These are phyloP conservation scores for Acanthosepion pharaonis DNA, from an alignment of 2,888 invertebrate genomes.

Conservation along the genomic window DNA sequence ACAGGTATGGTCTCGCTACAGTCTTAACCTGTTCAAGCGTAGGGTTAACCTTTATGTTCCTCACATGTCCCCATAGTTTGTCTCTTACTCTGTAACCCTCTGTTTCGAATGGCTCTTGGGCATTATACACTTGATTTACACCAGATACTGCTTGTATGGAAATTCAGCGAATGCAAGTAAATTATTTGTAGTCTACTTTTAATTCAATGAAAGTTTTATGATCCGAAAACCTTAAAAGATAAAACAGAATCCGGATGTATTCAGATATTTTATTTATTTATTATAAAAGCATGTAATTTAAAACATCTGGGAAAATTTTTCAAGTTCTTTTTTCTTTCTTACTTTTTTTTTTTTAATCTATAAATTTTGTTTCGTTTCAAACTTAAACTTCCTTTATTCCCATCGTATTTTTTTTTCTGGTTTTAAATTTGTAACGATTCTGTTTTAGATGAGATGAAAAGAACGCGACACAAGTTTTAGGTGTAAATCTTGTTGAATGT, in stretches of 20 bases:
- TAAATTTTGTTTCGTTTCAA: neutral
- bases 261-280: neutral
- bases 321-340: neutral
- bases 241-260: neutral
- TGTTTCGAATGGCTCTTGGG: too few species aligned
- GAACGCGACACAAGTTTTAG: constrained; percentile 7
- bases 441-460: neutral
- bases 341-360: neutral
- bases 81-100: too few species aligned
- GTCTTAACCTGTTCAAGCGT: too few species aligned
- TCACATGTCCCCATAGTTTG: too few species aligned
- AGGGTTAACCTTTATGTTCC: too few species aligned
- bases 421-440: constrained; percentile 22
- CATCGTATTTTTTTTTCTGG: neutral
- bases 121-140: neutral
- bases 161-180: neutral
- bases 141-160: neutral
- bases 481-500: constrained; percentile 8
- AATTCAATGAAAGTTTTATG: constrained; percentile 2
- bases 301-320: neutral
- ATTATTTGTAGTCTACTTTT: neutral
- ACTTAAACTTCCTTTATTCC: neutral
- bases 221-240: neutral
- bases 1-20: too few species aligned
- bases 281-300: neutral